Evolutionary conservation across 2,888 invertebrate species (phyloP).

Genomic region (Drosophila nr. medialis): DNA sequence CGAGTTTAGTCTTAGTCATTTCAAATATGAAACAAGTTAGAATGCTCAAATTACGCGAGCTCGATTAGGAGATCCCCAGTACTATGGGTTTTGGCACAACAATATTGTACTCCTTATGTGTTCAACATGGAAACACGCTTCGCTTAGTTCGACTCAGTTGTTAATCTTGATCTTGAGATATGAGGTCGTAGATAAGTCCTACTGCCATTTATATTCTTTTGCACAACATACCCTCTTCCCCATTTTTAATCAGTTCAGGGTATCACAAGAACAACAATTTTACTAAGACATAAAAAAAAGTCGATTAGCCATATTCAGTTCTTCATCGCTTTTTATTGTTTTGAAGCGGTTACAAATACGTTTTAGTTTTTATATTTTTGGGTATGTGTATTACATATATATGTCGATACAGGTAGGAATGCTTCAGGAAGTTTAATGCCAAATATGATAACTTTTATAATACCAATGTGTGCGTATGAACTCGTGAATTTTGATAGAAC

Average conservation of each 20-base stretch:
- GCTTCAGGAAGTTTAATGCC: constrained; percentile 51
- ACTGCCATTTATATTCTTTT: neutral
- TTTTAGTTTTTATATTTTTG: constrained; percentile 40
- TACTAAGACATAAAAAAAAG: neutral
- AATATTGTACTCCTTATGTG: neutral
- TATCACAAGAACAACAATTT: neutral
- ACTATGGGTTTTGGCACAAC: neutral
- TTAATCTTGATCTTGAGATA: neutral
- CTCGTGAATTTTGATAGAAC: constrained; percentile 65
- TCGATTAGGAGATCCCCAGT: neutral
- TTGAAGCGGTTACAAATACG: constrained; percentile 67
- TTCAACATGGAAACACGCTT: neutral
- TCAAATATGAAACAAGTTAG: neutral
- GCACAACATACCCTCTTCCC: neutral
- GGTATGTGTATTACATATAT: constrained; percentile 49
- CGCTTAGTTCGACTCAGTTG: neutral
- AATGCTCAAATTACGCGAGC: neutral
- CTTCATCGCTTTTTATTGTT: constrained; percentile 66
- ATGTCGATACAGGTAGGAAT: constrained; percentile 40
- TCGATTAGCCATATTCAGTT: constrained; percentile 53
- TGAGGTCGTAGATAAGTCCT: neutral
- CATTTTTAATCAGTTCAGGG: neutral
- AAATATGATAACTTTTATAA: constrained; percentile 56
- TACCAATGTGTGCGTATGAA: constrained; percentile 63
- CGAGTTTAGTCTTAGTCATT: constrained; percentile 28